Evolutionary conservation across 2,797 vertebrate species (phyloP).

Genomic region (Euphonia xanthogaster): DNA sequence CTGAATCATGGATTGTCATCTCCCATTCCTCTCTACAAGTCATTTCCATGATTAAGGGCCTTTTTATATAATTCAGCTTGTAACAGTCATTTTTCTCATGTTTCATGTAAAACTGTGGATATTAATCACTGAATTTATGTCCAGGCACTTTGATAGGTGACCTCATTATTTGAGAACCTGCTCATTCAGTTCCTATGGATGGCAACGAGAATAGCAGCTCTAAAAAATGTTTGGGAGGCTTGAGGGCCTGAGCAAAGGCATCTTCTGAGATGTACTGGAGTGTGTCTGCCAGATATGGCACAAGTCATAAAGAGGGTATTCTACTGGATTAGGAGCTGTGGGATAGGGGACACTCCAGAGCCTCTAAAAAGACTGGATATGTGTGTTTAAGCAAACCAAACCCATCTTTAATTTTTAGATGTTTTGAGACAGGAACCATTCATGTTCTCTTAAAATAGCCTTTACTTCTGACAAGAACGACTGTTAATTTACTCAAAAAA

Average conservation of each 20-base stretch:
- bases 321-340: not conserved
- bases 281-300: not conserved
- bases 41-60: not conserved
- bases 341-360: not conserved
- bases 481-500: not conserved
- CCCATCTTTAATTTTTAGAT: not conserved
- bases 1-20: not conserved
- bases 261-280: not conserved
- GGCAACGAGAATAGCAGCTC: not conserved
- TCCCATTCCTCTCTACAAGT: not conserved
- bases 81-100: not conserved
- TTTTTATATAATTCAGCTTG: not conserved
- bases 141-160: not conserved
- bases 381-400: not conserved
- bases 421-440: not conserved
- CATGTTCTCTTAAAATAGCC: not conserved
- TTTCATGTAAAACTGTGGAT: not conserved
- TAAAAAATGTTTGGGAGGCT: not conserved
- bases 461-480: not conserved
- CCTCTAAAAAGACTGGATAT: not conserved
- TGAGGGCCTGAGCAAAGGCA: not conserved
- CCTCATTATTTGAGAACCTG: not conserved
- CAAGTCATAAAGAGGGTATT: not conserved
- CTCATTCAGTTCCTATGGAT: not conserved
- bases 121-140: not conserved